Percentiles rank a stretch among this genome's conserved stretches.
Evolutionary conservation across 2,797 vertebrate species (phyloP).

Genomic region (Hybognathus amarus): DNA sequence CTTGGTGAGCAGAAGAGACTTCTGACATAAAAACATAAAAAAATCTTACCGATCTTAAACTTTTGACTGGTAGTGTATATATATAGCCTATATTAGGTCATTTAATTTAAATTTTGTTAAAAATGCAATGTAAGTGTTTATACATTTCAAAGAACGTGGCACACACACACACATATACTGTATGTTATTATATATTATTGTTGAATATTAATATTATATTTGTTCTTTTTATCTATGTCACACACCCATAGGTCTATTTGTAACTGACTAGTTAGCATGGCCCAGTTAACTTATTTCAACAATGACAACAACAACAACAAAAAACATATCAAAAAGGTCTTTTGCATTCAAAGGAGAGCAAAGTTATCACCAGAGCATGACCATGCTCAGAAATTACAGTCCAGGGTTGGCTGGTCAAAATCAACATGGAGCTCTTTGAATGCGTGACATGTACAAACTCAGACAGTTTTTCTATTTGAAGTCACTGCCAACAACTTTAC

Average conservation of each 20-base stretch:
- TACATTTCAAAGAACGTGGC: background rate
- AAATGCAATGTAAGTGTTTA: background rate
- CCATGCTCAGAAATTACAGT: background rate
- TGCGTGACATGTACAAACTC: background rate
- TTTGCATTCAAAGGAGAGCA: background rate
- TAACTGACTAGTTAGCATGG: background rate
- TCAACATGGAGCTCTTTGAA: conserved; percentile 8
- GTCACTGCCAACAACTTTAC: background rate
- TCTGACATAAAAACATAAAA: too few relatives aligned
- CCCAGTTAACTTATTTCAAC: background rate
- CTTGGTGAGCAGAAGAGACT: too few relatives aligned
- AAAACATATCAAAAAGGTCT: background rate
- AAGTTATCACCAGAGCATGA: background rate
- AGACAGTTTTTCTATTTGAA: background rate
- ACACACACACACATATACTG: too few relatives aligned
- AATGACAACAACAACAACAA: background rate
- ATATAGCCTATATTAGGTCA: too few relatives aligned
- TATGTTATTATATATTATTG: too few relatives aligned
- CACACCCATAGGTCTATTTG: background rate
- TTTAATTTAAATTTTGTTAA: background rate
- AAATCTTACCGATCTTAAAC: too few relatives aligned
- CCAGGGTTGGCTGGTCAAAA: background rate
- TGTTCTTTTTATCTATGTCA: background rate
- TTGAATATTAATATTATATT: too few relatives aligned
- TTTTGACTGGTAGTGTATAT: too few relatives aligned